Base-by-base conservation (phyloP, 2,113 vertebrate species). In the Brachionichthys hirsutus region DNA sequence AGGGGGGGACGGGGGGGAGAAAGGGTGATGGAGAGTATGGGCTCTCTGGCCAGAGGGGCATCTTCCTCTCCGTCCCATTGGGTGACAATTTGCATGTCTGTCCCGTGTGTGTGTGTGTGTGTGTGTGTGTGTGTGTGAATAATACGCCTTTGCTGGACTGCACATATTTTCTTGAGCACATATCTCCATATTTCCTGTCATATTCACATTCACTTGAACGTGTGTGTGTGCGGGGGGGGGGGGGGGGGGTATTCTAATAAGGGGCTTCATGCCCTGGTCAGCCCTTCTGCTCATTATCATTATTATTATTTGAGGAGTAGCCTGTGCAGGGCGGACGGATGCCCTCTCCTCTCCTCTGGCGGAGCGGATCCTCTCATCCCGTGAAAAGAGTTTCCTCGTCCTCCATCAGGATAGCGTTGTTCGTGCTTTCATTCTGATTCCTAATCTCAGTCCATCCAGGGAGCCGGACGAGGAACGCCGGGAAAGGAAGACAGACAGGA, bases 221-320 rank as follows among this genome's bases (percentile, higher is more conserved):
- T 11, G 9, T 68, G 49, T 56, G 42, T 59, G 54, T 70, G 61
- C 51, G n/a, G n/a, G n/a, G n/a, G 51, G 67, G 7, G 56, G 34
- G 54, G 51, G 61, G 70, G 82, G 74, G 73, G 77, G 83, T 78
- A 86, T 87, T 86, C 82, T 89, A 87, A 88, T 88, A 86, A 80
- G 85, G 51, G 58, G 61, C 73, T 73, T 58, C 67, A 38, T 73
- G 79, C 83, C 73, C 69, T 80, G 85, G 85, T 86, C 77, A 86
- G 80, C 73, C 77, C 80, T 76, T 62, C 8, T 74, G 68, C 83
- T 87, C 86, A 77, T 88, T 83, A 84, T 68, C 78, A 80, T 85
- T 86, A 87, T 87, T 85, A 87, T 85, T 87, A 86, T 89, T 87
- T 87, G 83, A 88, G 77, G 52, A 85, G 82, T 76, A 78, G 78